Percentiles rank a stretch among this genome's conserved stretches.
Conservation (phyloP, 2,888 invertebrate genomes). For the Orchestes rusci region DNA sequence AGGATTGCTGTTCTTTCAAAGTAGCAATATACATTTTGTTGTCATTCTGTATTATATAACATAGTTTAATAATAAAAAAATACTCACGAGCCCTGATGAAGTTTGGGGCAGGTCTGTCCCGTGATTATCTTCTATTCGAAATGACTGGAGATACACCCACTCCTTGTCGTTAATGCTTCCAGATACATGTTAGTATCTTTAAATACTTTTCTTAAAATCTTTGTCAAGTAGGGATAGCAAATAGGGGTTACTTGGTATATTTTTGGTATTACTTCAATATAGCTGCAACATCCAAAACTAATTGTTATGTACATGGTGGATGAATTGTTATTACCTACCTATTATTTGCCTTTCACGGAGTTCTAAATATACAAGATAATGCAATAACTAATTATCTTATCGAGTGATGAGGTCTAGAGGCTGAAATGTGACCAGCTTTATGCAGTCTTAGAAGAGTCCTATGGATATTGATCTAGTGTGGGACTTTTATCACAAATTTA, state of each 20-base stretch:
- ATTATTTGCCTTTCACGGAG: background rate
- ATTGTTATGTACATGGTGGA: background rate
- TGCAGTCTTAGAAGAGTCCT: conserved; percentile 15
- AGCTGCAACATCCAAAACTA: background rate
- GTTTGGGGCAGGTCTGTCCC: conserved; percentile 45
- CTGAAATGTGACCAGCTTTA: conserved; percentile 19
- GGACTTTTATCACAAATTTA: conserved; percentile 20
- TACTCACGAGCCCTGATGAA: conserved; percentile 42
- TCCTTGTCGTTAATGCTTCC: conserved; percentile 28
- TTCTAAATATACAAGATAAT: no score
- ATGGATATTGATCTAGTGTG: conserved; percentile 10
- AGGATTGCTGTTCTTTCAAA: no score
- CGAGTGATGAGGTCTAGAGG: conserved; percentile 16
- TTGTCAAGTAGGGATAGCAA: conserved; percentile 38
- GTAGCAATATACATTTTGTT: no score
- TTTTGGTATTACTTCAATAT: background rate
- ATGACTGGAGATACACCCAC: conserved; percentile 35
- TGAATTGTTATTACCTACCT: background rate
- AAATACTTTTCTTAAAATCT: conserved; percentile 33
- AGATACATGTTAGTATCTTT: conserved; percentile 35
- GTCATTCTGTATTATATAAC: background rate
- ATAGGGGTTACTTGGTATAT: background rate
- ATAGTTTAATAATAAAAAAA: background rate
- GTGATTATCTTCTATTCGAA: conserved; percentile 40
- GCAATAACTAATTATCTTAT: no score